Base-by-base conservation (phyloP, 2,797 vertebrate genomes). In the Acipenser ruthenus region DNA sequence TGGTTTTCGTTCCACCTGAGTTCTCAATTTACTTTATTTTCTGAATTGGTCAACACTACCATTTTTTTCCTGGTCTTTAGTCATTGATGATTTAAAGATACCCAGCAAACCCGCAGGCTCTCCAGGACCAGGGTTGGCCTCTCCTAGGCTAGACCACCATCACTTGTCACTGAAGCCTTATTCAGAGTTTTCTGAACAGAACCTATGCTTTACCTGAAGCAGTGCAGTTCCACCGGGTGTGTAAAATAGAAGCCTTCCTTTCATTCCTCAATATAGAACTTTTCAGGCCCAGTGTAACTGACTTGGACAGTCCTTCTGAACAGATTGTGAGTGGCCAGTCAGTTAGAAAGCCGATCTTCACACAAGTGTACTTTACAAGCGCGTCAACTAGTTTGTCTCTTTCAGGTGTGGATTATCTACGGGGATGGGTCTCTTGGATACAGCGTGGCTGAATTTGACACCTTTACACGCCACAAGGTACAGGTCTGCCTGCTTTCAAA, bases 381-480 rank as follows among this genome's bases (percentile, higher is more conserved):
- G 7, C 1, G 6, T n/a, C 4, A 62, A 62, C 60, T 18, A 62
- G 8, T 8, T 7, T 37, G 7, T 10, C 11, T 13, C 60, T 64
- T 64, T 56, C 70, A 98, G 96, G 93, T 97, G 8, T 98, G 95
- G 95, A 85, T 97, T 49, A 71, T 98, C 15, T 98, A 95, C 63
- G 95, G 95, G 1, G 95, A 98, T 0, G 96, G 96, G 8, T 95
- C 95, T 1, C 79, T 95, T 50, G 95, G 94, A 15, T 98, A 93
- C 82, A 97, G 91, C 62, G 75, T 97, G 68, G 93, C 93, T 52
- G 96, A 98, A 79, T 95, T 93, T 67, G 95, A 98, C 76, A 96
- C 96, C 0, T 98, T 97, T 50, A 91, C 90, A 3, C 83, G 95
- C 71, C 95, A 97, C 77, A 97, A 96, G 95, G 96, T 96, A 79